phyloP scores from a whole-genome alignment of 2,797 vertebrate genomes.

The Phrynocephalus vlangalii region DNA sequence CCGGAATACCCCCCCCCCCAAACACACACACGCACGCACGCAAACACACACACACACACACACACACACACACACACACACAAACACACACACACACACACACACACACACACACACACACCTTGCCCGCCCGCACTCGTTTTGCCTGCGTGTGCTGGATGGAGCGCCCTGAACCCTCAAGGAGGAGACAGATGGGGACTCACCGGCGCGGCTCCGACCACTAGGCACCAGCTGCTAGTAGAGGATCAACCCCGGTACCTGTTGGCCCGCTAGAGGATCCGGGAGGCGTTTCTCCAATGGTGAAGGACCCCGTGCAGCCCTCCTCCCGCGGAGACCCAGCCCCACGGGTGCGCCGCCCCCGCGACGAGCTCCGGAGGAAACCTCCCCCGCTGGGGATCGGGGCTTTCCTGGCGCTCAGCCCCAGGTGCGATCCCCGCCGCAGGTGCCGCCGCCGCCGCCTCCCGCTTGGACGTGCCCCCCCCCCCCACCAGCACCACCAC shows the following conservation, averaged over 20 bases:
- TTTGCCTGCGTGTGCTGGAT: conserved; percentile 33
- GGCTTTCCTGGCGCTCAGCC: conserved; percentile 44
- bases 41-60: no score
- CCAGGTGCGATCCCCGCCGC: conserved; percentile 46
- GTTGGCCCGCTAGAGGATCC: background rate
- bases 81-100: no score
- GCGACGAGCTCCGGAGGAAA: background rate
- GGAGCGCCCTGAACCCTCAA: conserved; percentile 25
- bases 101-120: background rate
- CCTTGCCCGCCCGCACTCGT: background rate
- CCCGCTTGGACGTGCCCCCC: conserved; percentile 34
- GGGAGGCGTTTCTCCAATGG: background rate
- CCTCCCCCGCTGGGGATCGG: conserved; percentile 44
- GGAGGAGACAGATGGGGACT: background rate
- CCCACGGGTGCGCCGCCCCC: background rate
- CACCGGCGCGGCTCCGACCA: background rate
- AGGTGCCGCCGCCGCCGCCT: conserved; percentile 13
- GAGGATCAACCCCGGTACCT: background rate
- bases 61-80: no score
- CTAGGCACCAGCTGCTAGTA: background rate
- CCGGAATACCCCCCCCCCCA: no score
- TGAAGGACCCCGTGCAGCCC: background rate
- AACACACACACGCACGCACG: no score
- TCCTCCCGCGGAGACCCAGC: background rate
- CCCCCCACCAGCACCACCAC: conserved; percentile 26